Base-by-base conservation (phyloP, 2,113 vertebrate genomes). In the Elephas maximus region DNA sequence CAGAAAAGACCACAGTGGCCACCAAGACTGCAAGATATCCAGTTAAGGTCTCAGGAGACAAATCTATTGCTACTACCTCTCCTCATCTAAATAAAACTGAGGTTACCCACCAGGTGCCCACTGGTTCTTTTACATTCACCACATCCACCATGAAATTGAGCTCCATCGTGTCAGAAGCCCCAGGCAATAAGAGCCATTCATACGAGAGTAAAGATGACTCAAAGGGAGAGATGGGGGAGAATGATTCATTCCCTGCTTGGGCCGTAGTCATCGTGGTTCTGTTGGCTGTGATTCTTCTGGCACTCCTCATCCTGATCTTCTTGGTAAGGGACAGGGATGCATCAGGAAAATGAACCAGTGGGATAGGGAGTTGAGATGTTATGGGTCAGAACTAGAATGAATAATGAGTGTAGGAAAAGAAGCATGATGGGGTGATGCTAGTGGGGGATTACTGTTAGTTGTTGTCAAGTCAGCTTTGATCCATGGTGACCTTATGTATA, bases 181-280 rank as follows among this genome's bases (percentile, higher is more conserved):
- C 60, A 20, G 5, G 0, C 86, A 85, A 85, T 5, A 14, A 20
- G 12, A 95, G 57, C 5, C 65, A 83, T 6, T 1, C 85, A 44
- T 3, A 86, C 12, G 82, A 94, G 77, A 74, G 37, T 44, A 79
- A 80, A 9, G 51, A 24, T 8, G 44, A 21, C 24, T 79, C 90
- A 7, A 74, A 83, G 5, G 57, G 44, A 63, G 65, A 33, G 6
- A 53, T 0, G 0, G 30, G 20, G 5, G 62, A 67, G 26, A 74
- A 44, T 24, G 60, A 53, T 24, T 30, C 92, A 1, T 96, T 98
- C 48, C 98, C 98, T 4, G 63, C 82, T 0, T 98, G 98, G 98
- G 98, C 97, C 51, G 98, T 98, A 45, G 97, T 98, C 23, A 45
- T 98, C 26, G 97, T 98, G 83, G 79, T 97, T 53, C 95, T 98